These are phyloP conservation scores for Zalophus californianus DNA, from an alignment of 2,797 vertebrate species.

Conservation along the genomic window DNA sequence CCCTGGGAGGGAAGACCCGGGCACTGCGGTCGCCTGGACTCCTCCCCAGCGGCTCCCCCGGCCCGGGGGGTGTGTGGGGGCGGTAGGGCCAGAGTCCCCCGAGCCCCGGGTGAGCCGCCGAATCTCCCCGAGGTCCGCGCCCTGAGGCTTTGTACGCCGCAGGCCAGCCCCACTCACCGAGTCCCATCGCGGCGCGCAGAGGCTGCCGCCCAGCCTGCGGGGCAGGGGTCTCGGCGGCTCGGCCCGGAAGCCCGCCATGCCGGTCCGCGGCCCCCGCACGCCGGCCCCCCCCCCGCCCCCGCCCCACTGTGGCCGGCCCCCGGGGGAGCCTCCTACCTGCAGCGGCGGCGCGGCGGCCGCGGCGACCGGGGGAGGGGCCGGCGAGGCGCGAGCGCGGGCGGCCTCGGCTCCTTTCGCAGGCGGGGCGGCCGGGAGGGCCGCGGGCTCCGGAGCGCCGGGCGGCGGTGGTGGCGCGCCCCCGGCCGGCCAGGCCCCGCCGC, in stretches of 20 bases:
- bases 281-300: not conserved
- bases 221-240: not conserved
- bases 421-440: conserved; percentile 64
- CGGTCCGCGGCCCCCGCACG: conserved; percentile 24
- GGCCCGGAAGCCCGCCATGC: conserved; percentile 43
- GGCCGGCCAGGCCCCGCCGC: conserved; percentile 77
- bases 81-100: not conserved
- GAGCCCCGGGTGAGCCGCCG: not conserved
- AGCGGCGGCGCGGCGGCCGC: conserved; percentile 66
- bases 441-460: conserved; percentile 77
- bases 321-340: conserved; percentile 75
- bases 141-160: conserved; percentile 67
- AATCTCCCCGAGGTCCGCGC: conserved; percentile 37
- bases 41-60: not conserved
- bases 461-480: conserved; percentile 75
- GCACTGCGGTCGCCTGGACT: not conserved
- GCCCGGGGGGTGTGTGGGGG: not conserved
- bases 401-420: conserved; percentile 17
- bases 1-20: not conserved
- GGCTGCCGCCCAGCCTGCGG: conserved; percentile 49
- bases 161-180: conserved; percentile 50
- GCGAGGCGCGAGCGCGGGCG: not conserved
- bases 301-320: not conserved
- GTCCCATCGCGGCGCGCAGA: conserved; percentile 23
- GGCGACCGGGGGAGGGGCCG: conserved; percentile 52